Percentiles rank a stretch among this genome's conserved stretches.
These are phyloP conservation scores for Lagenorhynchus albirostris DNA, from an alignment of 2,113 vertebrate species.

Conservation along the genomic window DNA sequence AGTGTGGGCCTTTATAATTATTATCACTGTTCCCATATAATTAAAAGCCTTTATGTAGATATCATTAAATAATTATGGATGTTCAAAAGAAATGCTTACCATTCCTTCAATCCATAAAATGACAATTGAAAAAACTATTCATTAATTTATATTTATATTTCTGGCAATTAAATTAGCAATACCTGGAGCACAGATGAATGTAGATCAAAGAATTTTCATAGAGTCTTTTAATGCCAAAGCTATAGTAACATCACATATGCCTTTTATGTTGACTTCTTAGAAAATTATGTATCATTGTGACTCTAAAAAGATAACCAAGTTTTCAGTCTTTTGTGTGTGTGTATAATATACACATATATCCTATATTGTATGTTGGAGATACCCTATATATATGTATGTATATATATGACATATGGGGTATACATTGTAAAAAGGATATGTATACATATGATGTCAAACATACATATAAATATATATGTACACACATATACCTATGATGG, in stretches of 20 bases:
- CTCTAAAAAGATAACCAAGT: slow-evolving; percentile 66
- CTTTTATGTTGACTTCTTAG: slow-evolving; percentile 76
- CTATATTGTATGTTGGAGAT: neutral
- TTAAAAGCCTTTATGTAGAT: slow-evolving; percentile 62
- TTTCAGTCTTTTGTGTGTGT: neutral
- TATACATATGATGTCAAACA: neutral
- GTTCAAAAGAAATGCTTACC: slow-evolving; percentile 7
- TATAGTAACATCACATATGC: slow-evolving; percentile 61
- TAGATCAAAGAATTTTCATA: slow-evolving; percentile 68
- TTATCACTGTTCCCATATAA: slow-evolving; percentile 52
- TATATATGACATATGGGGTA: neutral
- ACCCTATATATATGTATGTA: neutral
- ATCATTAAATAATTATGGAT: slow-evolving; percentile 60
- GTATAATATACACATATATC: neutral
- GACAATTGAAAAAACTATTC: slow-evolving; percentile 45
- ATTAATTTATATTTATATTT: slow-evolving; percentile 78
- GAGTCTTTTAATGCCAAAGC: slow-evolving; percentile 67
- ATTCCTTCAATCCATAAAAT: slow-evolving; percentile 42
- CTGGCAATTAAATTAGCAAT: slow-evolving; percentile 75
- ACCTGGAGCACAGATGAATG: slow-evolving; percentile 69
- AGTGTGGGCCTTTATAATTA: slow-evolving; percentile 41
- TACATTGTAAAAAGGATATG: neutral
- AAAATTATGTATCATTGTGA: slow-evolving; percentile 74
- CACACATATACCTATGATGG: no score
- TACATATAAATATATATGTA: neutral